A percentile compares a stretch with the other conserved stretches of the same genome.
phyloP scores from a whole-genome alignment of 2,113 vertebrate species.

The Diphyllodes magnificus region DNA sequence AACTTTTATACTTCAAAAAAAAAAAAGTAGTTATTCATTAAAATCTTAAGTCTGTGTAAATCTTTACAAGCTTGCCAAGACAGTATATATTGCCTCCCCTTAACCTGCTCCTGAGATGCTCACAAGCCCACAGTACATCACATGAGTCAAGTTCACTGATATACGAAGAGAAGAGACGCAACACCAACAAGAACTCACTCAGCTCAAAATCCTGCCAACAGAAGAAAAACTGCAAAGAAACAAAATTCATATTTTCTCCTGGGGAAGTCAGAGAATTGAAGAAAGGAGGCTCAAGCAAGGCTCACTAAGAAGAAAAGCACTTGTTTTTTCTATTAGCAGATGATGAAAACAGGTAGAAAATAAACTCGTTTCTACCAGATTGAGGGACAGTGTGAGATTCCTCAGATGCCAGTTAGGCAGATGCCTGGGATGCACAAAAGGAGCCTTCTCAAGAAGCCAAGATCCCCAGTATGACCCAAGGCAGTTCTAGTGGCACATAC shows the following conservation, averaged over 20 bases:
- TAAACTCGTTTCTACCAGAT: neutral
- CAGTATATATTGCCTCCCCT: neutral
- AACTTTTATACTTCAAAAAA: neutral
- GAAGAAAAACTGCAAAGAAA: neutral
- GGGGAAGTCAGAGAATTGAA: neutral
- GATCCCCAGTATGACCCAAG: neutral
- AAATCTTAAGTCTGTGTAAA: neutral
- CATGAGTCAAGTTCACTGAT: accelerated
- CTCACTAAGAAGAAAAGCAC: neutral
- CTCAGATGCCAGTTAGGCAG: neutral
- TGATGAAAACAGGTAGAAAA: neutral
- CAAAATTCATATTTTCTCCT: neutral
- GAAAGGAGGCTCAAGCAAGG: neutral
- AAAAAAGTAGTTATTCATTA: neutral
- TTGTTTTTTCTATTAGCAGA: neutral
- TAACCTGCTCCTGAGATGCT: neutral
- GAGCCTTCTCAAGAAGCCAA: neutral
- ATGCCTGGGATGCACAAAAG: neutral
- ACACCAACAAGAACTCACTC: neutral
- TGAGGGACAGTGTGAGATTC: neutral
- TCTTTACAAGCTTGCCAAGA: neutral
- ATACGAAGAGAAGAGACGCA: neutral
- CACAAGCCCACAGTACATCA: neutral
- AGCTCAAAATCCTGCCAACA: neutral
- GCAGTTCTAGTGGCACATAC: neutral